Conservation (phyloP, 2,113 vertebrate genomes). For the Halichoeres trimaculatus region DNA sequence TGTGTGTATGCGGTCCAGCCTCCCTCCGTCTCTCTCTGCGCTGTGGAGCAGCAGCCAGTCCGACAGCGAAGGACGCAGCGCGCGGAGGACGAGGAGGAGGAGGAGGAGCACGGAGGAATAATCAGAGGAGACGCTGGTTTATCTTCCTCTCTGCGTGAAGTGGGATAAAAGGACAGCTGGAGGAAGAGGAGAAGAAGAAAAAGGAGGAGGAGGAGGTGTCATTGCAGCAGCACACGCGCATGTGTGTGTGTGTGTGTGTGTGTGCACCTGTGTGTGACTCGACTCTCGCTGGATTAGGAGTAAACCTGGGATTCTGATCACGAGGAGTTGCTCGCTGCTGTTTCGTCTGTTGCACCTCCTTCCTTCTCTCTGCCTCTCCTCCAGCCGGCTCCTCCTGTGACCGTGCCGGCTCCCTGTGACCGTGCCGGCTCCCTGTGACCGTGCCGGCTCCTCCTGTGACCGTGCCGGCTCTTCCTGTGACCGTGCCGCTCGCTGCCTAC, state of each 20-base stretch:
- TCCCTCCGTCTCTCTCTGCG: slow-evolving; percentile 20
- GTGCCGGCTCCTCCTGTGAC: slow-evolving; percentile 21
- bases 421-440: slow-evolving; percentile 23
- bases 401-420: slow-evolving; percentile 24
- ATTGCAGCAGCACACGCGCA: slow-evolving; percentile 50
- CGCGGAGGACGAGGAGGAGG: slow-evolving; percentile 13
- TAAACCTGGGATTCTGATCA: slow-evolving; percentile 32
- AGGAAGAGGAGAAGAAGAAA: slow-evolving; percentile 10
- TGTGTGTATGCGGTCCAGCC: slow-evolving; percentile 61
- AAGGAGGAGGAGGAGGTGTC: slow-evolving; percentile 46
- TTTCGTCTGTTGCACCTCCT: slow-evolving; percentile 39
- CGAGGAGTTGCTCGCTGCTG: slow-evolving; percentile 36
- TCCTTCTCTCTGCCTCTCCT: background rate
- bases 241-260: background rate
- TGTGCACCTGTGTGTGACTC: background rate
- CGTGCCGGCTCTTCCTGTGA: no score
- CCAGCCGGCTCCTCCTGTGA: slow-evolving; percentile 10
- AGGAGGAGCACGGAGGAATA: background rate
- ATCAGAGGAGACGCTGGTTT: background rate
- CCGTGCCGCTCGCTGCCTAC: slow-evolving; percentile 1
- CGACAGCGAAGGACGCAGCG: slow-evolving; percentile 57
- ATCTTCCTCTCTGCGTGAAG: background rate
- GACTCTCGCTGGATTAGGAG: slow-evolving; percentile 47
- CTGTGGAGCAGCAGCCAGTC: slow-evolving; percentile 58
- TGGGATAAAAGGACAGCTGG: slow-evolving; percentile 37